Evolutionary conservation across 2,797 vertebrate genomes (phyloP), one percentile per base, ranked within the genome.

Genomic region (Catostomus latipinnis): DNA sequence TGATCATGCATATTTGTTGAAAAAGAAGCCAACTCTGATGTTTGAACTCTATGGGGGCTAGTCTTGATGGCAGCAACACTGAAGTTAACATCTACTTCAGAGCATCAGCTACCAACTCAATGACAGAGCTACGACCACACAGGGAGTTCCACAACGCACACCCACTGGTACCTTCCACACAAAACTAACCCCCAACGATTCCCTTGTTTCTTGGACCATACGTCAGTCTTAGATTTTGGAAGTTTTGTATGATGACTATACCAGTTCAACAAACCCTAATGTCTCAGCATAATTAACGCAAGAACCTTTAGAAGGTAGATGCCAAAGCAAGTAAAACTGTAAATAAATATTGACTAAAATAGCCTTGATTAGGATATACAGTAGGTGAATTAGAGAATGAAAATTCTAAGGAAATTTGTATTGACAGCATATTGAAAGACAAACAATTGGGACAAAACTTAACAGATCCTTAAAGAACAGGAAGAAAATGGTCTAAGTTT

Each of bases 1-100:
- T 72, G 48, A 53, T 8, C 14, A 16, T 52, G 48, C 10, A 70
- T 14, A 8, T 16, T 14, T 70, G 1, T 52, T 9, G 9, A 54
- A 66, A 74, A 48, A 53, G 43, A 77, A 74, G 65, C 48, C 58
- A 58, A 83, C 81, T 84, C 83, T 86, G 75, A 84, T 84, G 83
- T 83, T 84, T 86, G 65, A 86, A 86, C 83, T 79, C 85, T 57
- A 83, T 70, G 60, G 71, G 74, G 60, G 70, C 75, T 80, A 71
- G 91, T 90, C 92, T 94, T 91, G 92, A 95, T 95, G 95, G 91
- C 95, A 96, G 94, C 92, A 94, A 93, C 93, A 96, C 94, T 95
- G 93, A 95, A 91, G 93, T 93, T 93, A 92, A 93, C 93, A 72
- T 54, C 45, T 80, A 93, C 93, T 93, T 93, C 90, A 90, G 93